Evolutionary conservation across 2,797 vertebrate species (phyloP), one percentile per base, ranked within the genome.

Genomic region (Typhlichthys eigenmanni): DNA sequence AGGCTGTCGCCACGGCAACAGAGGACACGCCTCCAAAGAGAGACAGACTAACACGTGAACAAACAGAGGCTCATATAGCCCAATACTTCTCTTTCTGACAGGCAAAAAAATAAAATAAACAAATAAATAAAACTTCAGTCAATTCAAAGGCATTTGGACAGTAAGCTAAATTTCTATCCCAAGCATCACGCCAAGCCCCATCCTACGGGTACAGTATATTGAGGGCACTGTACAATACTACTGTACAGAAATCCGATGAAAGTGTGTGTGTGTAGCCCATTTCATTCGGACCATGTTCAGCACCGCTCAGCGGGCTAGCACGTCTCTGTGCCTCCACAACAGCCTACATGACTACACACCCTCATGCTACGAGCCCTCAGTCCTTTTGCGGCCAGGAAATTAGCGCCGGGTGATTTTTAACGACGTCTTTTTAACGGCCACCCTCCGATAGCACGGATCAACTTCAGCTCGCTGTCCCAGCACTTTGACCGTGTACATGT

Each of bases 61-160:
- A 14, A 47, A 81, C 85, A 71, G 83, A 84, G 58, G 82, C 86
- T 58, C 74, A 80, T 60, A 79, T 82, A 55, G 70, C 87, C 12
- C 85, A 85, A 75, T 88, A 86, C 80, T 92, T 91, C 85, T 81
- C 90, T 74, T 92, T 91, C 85, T 91, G 85, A 92, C 75, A 3
- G 58, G 72, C 79, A n/a, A 82, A 85, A 86, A 87, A 72, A 63
- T 51, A 4, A 5, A 54, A 47, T 38, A 66, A 56, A 38, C 16
- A 51, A 34, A 34, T 13, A 17, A 55, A 29, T 13, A 9, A 32
- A n/a, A 32, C 13, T 68, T 73, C 54, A 69, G 74, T 80, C 69
- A 65, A 83, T 74, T 58, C 52, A 66, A 19, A 62, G 56, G 79
- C 29, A 71, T 60, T 61, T 87, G 78, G 84, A 83, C 83, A 79